Base-by-base conservation (phyloP, 2,797 vertebrate genomes). In the Myripristis murdjan region DNA sequence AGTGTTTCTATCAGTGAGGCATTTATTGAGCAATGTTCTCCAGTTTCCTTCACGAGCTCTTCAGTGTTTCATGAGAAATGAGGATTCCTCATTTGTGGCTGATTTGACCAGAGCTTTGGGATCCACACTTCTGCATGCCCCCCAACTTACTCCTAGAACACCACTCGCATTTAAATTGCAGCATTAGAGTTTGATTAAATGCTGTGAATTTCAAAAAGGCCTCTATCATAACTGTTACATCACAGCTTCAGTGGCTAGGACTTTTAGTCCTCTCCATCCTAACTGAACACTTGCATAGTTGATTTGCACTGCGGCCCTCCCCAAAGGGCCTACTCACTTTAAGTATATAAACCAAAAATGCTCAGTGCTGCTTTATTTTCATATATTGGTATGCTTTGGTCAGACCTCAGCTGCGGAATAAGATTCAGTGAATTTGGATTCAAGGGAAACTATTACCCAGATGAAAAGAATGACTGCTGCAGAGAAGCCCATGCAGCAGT, bases 161-260 rank as follows among this genome's bases (percentile, higher is more conserved):
- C 35, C 53, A 6, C 23, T 20, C 14, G 66, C 44, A 60, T 81
- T 66, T 43, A 61, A 75, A 73, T 69, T 46, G 48, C 62, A 39
- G n/a, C 52, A 69, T 66, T 72, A 39, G 11, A 64, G 37, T 72
- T 57, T 71, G 61, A 73, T 79, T 18, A 66, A 57, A 22, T 46
- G 22, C 33, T 39, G 1, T 37, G 20, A 51, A 16, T 43, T 70
- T 49, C 64, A 6, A 48, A 26, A 23, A 18, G 2, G 15, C 4
- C 31, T 20, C 15, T 23, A 2, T 73, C 49, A 69, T 61, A 46
- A 41, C 35, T 15, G 18, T 31, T 54, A 16, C 1, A 46, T 39
- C 33, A 58, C 53, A 4, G 24, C 20, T 48, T 16, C 4, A 53
- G 35, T 12, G 2, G 20, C 3, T 12, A 6, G n/a, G n/a, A 7